Percentiles rank a stretch among this genome's conserved stretches.
Conservation (phyloP, 2,113 vertebrate species). For the Lepus americanus region DNA sequence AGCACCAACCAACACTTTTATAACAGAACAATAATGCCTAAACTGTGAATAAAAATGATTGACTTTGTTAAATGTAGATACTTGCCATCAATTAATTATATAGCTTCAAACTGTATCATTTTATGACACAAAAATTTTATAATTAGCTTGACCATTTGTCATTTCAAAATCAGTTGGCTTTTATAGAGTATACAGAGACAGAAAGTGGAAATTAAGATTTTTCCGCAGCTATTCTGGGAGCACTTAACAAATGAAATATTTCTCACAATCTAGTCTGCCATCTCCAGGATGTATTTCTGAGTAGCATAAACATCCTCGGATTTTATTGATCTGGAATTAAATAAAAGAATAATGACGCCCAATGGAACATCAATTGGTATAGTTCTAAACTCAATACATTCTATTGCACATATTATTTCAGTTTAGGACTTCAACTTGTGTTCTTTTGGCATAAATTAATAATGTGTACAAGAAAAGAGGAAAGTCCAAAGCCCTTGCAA, state of each 20-base stretch:
- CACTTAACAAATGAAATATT: slow-evolving; percentile 15
- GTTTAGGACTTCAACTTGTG: background rate
- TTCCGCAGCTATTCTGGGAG: background rate
- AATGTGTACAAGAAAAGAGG: background rate
- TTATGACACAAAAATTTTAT: background rate
- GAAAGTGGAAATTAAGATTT: background rate
- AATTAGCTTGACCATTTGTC: slow-evolving; percentile 8
- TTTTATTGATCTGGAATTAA: slow-evolving; percentile 51
- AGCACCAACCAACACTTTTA: slow-evolving; percentile 81
- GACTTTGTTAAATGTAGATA: background rate
- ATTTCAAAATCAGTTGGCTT: background rate
- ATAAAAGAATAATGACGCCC: slow-evolving; percentile 17
- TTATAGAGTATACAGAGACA: background rate
- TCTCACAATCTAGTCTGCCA: background rate
- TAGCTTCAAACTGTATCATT: background rate
- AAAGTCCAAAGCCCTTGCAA: background rate
- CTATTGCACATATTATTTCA: background rate
- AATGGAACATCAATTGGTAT: background rate
- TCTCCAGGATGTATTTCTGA: background rate
- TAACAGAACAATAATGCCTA: slow-evolving; percentile 48
- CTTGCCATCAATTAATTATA: background rate
- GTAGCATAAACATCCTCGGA: background rate
- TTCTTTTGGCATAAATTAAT: slow-evolving; percentile 29
- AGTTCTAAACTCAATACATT: slow-evolving; percentile 35
- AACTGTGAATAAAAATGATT: background rate